Evolutionary conservation across 1,140 invertebrate genomes (phyloP), one percentile per base, ranked within the genome.

Genomic region (Charaxes varanes): DNA sequence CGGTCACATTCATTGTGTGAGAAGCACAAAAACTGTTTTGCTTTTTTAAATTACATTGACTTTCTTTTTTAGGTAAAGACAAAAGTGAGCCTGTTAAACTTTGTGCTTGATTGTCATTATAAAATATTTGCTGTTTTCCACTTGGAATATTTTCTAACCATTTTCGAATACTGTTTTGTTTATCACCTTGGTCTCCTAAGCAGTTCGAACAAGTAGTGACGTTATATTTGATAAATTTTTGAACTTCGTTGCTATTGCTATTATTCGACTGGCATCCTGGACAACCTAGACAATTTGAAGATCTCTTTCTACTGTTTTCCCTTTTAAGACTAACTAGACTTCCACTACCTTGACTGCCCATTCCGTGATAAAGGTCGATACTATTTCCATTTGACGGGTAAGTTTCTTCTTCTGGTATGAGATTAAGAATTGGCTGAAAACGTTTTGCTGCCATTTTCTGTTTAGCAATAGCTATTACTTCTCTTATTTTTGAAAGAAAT

Each of bases 381-480:
- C 70, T 76, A 22, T 82, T 69, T 33, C 86, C 79, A 28, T 78
- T 60, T 3, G 78, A 71, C 8, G 77, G 72, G 43, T 73, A 76
- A 5, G 65, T 83, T 50, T 89, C 90, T 71, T 94, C 93, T 84
- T 96, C 94, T 2, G 92, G 92, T 59, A 96, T 96, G 38, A 90
- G 88, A 36, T 89, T 86, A 1, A 96, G 79, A 34, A 89, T 91
- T 6, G 94, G 94, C 34, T 90, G 86, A 63, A 93, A 96, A 26
- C 89, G 87, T 80, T 94, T 95, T 0, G 88, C 85, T 17, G 88
- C 87, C 89, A 96, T 94, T 79, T 95, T 94, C 50, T 93, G 90
- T 65, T 94, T 95, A 2, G 94, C 93, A 21, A 94, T 91, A 8
- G 92, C 86, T 46, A 96, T 95, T 4, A 95, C 93, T 86, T 95